Conservation (phyloP, 2,113 vertebrate genomes). For the Alexandromys fortis region DNA sequence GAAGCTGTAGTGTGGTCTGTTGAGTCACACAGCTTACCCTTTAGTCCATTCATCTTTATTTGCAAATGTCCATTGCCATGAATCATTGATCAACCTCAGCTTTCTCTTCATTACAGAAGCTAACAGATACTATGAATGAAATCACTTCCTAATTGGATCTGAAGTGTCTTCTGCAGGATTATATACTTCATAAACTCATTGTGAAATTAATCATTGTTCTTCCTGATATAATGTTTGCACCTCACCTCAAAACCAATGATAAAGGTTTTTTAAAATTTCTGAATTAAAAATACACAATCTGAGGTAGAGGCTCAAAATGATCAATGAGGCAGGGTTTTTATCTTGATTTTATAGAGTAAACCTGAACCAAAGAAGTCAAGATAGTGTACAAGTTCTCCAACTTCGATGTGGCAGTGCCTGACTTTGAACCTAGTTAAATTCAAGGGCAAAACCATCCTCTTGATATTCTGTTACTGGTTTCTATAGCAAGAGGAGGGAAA, state of each 20-base stretch:
- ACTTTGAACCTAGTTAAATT: not conserved
- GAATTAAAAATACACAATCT: not conserved
- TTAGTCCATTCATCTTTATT: too few species aligned
- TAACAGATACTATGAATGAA: not conserved
- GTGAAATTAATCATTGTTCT: not conserved
- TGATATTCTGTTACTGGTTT: not conserved
- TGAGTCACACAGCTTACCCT: too few species aligned
- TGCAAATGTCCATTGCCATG: too few species aligned
- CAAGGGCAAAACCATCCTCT: not conserved
- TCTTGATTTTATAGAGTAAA: not conserved
- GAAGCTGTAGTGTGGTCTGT: too few species aligned
- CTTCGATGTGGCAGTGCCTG: not conserved
- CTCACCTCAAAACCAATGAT: not conserved
- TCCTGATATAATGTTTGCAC: not conserved
- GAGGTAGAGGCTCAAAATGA: not conserved
- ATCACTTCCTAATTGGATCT: not conserved
- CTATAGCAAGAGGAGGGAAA: not conserved
- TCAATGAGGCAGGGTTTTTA: not conserved
- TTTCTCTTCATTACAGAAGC: constrained; percentile 13
- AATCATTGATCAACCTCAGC: too few species aligned
- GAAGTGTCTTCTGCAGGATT: not conserved
- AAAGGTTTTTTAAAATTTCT: not conserved
- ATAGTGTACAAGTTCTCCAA: not conserved
- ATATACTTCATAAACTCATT: not conserved
- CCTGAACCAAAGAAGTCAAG: not conserved